Evolutionary conservation across 1,140 invertebrate species (phyloP), one percentile per base, ranked within the genome.

Genomic region (Ceratina calcarata): DNA sequence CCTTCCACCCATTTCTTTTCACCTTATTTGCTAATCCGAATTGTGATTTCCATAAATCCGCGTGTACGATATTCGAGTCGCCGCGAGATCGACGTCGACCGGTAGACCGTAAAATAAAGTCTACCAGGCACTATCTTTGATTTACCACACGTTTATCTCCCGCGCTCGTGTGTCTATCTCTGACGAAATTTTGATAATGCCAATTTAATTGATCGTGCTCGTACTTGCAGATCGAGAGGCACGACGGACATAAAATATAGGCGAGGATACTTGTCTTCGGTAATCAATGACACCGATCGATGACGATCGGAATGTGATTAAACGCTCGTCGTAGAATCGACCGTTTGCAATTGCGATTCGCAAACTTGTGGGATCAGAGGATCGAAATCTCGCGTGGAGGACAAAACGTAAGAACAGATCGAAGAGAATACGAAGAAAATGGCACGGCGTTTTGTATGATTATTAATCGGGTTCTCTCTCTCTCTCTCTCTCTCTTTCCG

Each of bases 1-100:
- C 84, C 83, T 85, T 85, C 78, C 75, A 55, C 66, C 76, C 65
- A 79, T 67, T 85, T 85, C 67, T 78, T 72, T 76, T 86, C 69
- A 79, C 51, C 53, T 85, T 82, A 73, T 85, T 85, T 75, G 75
- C 75, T 85, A 82, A 78, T 85, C 69, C 53, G 58, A 85, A 82
- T 85, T 82, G 79, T 75, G 79, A 86, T 79, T 79, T 79, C 61
- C 62, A 70, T 78, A 58, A 58, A 78, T 81, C 51, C 79, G 18
- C 67, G 24, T 15, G 37, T 67, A 80, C 64, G 37, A 65, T 73
- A 70, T 80, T 80, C 73, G 15, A 69, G 61, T 55, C 62, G 13
- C 53, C n/a, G 22, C 45, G 18, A 79, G 65, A 79, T 79, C 64
- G 37, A 10, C 72, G 73, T 67, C 62, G 27, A 4, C 16, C 27